Conservation (phyloP, 2,113 vertebrate species). For the Vidua chalybeata region DNA sequence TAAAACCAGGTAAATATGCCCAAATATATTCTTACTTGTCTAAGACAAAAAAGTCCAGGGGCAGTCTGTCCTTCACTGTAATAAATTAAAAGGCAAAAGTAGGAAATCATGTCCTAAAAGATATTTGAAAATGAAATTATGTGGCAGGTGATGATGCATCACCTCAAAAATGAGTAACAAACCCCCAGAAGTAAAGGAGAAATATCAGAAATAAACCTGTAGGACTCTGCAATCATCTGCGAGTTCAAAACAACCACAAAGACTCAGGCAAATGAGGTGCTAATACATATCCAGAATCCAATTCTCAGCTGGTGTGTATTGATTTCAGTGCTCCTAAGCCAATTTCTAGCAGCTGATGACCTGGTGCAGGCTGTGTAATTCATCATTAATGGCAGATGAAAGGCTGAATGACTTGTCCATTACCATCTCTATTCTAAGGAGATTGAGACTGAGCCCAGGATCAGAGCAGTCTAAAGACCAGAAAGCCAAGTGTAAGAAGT, state of each 20-base stretch:
- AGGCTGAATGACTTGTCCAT: conserved; percentile 42
- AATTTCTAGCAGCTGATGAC: conserved; percentile 56
- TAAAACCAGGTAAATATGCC: neutral
- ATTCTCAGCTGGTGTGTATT: conserved; percentile 7
- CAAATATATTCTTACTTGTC: neutral
- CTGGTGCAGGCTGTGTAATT: conserved; percentile 49
- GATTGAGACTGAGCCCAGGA: conserved; percentile 17
- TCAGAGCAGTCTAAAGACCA: neutral
- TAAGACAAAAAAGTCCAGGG: neutral
- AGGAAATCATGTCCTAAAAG: neutral
- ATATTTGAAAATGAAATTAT: neutral
- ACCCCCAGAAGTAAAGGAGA: neutral
- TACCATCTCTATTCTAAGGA: conserved; percentile 2
- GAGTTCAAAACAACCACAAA: conserved; percentile 5
- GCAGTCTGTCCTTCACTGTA: neutral
- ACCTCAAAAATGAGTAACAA: neutral
- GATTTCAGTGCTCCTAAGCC: conserved; percentile 53
- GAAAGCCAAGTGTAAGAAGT: neutral
- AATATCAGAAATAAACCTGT: neutral
- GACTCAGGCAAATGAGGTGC: conserved; percentile 39
- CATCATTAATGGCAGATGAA: conserved; percentile 57
- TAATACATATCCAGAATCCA: conserved; percentile 53
- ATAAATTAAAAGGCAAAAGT: neutral
- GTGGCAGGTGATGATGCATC: neutral
- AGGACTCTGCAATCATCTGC: neutral